Base-by-base conservation (phyloP, 2,113 vertebrate species). In the Chauna torquata region DNA sequence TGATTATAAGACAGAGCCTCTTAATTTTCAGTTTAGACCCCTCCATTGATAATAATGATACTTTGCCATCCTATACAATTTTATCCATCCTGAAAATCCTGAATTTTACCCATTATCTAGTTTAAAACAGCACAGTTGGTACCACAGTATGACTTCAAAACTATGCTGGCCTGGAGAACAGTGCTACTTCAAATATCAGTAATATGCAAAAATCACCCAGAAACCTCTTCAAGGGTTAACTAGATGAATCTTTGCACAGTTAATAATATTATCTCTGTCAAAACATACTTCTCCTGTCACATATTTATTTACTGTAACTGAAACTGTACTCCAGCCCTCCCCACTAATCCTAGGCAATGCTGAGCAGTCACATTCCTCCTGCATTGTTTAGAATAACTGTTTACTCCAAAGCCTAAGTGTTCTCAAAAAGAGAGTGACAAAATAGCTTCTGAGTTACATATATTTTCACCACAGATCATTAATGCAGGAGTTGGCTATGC, bases 281-380 rank as follows among this genome's bases (percentile, higher is more conserved):
- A 92, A 95, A 82, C 45, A 94, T 79, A 76, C 34, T 94, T 91
- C 45, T 88, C 14, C 66, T 82, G 70, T 97, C 89, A 64, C 54
- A 42, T n/a, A 91, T 66, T 95, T 95, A 61, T 87, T 85, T 76
- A 86, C 44, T 62, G 45, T 89, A 95, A 82, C 75, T 68, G 70
- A 91, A 92, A 32, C 23, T 64, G 59, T 55, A n/a, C 64, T 69
- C 42, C 71, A 92, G 66, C 57, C 38, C 50, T 88, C n/a, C 38
- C 30, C 28, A 70, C 54, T 95, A 96, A 97, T 88, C 89, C 82
- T 32, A 64, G 42, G 74, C 87, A 82, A 32, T 62, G 84, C 96
- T 96, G 92, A 95, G 78, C 58, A 90, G 58, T 42, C 89, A 94
- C 95, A 97, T 97, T 97, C 96, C 93, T 92, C 66, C 84, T 6